Evolutionary conservation across 2,797 vertebrate species (phyloP).

Genomic region (Hydrophis major): DNA sequence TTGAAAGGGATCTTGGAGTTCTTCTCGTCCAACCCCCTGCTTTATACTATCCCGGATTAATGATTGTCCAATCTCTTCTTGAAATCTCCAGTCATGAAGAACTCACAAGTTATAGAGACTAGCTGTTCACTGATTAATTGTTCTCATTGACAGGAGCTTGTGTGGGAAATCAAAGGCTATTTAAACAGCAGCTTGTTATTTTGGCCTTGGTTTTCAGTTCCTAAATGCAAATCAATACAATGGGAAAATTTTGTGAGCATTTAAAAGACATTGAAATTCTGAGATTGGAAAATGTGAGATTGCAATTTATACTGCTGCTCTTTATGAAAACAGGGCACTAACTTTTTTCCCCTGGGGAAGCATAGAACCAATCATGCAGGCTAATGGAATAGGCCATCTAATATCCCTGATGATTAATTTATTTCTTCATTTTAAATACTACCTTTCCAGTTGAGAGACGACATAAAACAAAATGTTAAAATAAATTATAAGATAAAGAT

Average conservation of each 20-base stretch:
- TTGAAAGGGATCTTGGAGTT: neutral
- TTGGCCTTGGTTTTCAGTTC: neutral
- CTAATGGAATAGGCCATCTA: neutral
- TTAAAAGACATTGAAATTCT: neutral
- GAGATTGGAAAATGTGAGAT: neutral
- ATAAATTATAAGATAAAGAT: neutral
- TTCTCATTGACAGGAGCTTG: neutral
- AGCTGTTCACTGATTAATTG: neutral
- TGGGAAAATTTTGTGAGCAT: too few species aligned
- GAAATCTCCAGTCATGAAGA: neutral
- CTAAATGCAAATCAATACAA: neutral
- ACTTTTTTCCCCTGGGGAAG: neutral
- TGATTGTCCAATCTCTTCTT: neutral
- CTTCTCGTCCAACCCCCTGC: neutral
- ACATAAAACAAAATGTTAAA: neutral
- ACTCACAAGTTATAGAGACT: neutral
- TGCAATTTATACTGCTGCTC: neutral
- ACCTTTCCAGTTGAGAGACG: neutral
- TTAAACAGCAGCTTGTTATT: neutral
- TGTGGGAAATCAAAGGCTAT: neutral
- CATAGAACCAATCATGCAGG: neutral
- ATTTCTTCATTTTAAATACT: neutral
- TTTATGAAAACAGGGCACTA: neutral
- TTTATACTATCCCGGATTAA: neutral
- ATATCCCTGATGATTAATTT: neutral